Percentiles rank a stretch among this genome's conserved stretches.
Evolutionary conservation across 2,797 vertebrate species (phyloP).

Genomic region (Diplodus puntazzo): DNA sequence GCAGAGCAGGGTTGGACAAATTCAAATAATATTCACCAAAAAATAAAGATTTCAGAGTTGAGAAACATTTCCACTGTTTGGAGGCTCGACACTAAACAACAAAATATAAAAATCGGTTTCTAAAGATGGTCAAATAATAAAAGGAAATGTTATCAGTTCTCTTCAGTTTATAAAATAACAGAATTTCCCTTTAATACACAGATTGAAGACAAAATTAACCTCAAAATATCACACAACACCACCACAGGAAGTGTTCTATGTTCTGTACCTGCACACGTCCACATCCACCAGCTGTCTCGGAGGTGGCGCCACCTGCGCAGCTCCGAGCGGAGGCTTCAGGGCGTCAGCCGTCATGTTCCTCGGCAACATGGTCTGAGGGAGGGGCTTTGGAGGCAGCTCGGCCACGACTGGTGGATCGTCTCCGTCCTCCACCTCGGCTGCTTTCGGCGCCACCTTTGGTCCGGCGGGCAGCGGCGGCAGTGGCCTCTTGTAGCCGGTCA

Average conservation of each 20-base stretch:
- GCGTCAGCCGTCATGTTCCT: constrained; percentile 83
- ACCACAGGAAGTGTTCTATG: background rate
- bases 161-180: no score
- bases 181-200: no score
- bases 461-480: constrained; percentile 60
- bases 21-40: no score
- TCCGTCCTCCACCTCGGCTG: constrained; percentile 77
- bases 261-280: constrained; percentile 87
- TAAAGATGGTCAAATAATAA: no score
- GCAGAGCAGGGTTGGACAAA: no score
- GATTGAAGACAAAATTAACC: background rate
- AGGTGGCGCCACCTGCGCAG: constrained; percentile 82
- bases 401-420: constrained; percentile 37
- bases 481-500: constrained; percentile 72
- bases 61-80: no score
- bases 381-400: constrained; percentile 83
- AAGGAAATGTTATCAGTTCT: no score
- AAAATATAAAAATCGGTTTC: no score
- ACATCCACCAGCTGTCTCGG: constrained; percentile 84
- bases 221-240: background rate
- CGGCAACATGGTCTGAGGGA: constrained; percentile 88
- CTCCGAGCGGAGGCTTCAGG: constrained; percentile 83
- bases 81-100: no score
- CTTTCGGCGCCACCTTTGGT: constrained; percentile 70
- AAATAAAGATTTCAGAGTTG: no score